These are phyloP conservation scores for Acanthopagrus latus DNA, from an alignment of 2,797 vertebrate genomes.

Conservation along the genomic window DNA sequence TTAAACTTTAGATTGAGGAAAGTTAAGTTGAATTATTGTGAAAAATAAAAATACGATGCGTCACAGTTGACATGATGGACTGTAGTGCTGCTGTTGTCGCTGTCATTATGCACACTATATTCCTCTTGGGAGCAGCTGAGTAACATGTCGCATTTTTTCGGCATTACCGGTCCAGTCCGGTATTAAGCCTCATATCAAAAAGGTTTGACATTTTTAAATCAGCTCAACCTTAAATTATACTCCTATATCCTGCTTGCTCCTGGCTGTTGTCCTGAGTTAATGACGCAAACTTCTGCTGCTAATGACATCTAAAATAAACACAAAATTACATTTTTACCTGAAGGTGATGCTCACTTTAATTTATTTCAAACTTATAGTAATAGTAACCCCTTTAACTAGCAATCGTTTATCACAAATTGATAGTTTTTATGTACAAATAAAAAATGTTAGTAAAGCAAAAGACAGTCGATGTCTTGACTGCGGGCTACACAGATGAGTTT, in stretches of 20 bases:
- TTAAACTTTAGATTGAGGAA: too few species aligned
- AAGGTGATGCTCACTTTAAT: neutral
- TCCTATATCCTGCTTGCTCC: neutral
- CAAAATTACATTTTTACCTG: neutral
- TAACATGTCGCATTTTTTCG: too few species aligned
- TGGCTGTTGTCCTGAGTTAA: neutral
- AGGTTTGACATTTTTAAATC: too few species aligned
- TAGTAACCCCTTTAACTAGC: neutral
- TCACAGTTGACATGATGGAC: too few species aligned
- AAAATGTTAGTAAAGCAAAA: conserved; percentile 8
- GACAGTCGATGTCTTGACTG: conserved; percentile 31
- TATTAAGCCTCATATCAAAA: too few species aligned
- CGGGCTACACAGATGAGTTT: conserved; percentile 39
- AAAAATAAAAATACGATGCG: too few species aligned
- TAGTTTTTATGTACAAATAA: neutral
- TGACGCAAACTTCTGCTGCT: neutral
- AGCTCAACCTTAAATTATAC: neutral
- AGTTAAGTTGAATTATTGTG: too few species aligned
- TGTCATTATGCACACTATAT: too few species aligned
- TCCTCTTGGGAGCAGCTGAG: too few species aligned
- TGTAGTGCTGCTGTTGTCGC: too few species aligned
- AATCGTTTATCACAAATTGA: conserved; percentile 4
- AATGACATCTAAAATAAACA: neutral
- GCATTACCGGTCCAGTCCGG: too few species aligned
- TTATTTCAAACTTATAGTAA: neutral